phyloP scores from a whole-genome alignment of 2,888 invertebrate genomes.

The Pogonocherus hispidulus region DNA sequence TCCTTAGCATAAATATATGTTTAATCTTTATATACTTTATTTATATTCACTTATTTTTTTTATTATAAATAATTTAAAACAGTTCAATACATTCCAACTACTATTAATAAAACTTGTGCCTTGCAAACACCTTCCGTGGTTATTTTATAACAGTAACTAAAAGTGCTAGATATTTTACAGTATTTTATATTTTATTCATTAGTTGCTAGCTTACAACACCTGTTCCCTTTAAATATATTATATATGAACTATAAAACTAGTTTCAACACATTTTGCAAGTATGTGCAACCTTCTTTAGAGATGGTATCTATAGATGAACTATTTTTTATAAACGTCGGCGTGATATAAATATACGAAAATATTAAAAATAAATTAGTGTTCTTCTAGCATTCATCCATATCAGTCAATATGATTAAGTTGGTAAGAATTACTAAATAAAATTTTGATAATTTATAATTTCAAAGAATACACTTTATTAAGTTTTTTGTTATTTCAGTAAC shows the following conservation, averaged over 20 bases:
- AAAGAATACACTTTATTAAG: no score
- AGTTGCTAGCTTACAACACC: background rate
- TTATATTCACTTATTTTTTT: no score
- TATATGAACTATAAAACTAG: constrained; percentile 5
- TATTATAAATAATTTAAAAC: no score
- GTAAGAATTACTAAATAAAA: background rate
- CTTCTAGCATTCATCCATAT: constrained; percentile 4
- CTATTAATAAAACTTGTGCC: no score
- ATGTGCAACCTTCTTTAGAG: constrained; percentile 3
- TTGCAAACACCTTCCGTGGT: no score
- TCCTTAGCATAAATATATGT: no score
- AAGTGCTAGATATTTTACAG: no score
- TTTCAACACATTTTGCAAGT: constrained; percentile 7
- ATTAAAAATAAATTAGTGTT: background rate
- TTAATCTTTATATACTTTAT: no score
- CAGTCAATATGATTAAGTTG: constrained; percentile 2
- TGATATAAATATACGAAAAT: constrained; percentile 3
- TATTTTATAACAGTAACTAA: no score
- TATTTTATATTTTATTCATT: no score
- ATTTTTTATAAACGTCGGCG: background rate
- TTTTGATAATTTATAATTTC: background rate
- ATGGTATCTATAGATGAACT: background rate
- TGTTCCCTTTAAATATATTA: background rate
- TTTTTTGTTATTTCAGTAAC: no score
- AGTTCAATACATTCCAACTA: no score